These are phyloP conservation scores for Clupea harengus DNA, from an alignment of 2,113 vertebrate species.

Conservation along the genomic window DNA sequence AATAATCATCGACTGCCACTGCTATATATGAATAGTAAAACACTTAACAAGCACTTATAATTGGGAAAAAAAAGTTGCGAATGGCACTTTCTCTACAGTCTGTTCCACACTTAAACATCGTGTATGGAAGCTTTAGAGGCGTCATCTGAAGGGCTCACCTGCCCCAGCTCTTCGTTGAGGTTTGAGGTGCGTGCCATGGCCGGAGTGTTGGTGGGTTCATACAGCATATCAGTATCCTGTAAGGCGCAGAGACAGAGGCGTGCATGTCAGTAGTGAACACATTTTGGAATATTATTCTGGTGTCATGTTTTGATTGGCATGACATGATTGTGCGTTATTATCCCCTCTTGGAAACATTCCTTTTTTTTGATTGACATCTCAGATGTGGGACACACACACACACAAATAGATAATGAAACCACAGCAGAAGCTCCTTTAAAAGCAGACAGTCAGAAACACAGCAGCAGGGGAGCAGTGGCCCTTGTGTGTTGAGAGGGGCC, in stretches of 20 bases:
- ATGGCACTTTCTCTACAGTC: background rate
- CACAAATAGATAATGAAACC: background rate
- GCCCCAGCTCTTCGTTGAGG: conserved; percentile 96
- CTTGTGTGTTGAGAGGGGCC: conserved; percentile 3
- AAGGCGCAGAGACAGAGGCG: conserved; percentile 14
- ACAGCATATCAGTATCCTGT: conserved; percentile 95
- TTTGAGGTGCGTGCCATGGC: conserved; percentile 97
- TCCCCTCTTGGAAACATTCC: background rate
- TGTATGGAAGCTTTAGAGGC: too few relatives aligned
- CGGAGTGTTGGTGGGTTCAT: conserved; percentile 89
- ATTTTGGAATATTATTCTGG: background rate
- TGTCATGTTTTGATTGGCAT: too few relatives aligned
- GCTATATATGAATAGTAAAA: background rate
- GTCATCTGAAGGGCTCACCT: conserved; percentile 68
- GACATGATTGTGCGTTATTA: background rate
- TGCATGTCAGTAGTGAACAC: background rate
- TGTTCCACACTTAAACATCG: too few relatives aligned
- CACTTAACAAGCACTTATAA: background rate
- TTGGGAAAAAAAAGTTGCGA: background rate
- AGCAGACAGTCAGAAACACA: background rate
- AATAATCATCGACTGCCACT: background rate
- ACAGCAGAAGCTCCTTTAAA: too few relatives aligned
- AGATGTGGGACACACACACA: background rate
- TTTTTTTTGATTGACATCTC: background rate
- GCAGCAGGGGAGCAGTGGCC: background rate